These are phyloP conservation scores for Hozukius guyotensis DNA, from an alignment of 2,797 vertebrate species.

Conservation along the genomic window DNA sequence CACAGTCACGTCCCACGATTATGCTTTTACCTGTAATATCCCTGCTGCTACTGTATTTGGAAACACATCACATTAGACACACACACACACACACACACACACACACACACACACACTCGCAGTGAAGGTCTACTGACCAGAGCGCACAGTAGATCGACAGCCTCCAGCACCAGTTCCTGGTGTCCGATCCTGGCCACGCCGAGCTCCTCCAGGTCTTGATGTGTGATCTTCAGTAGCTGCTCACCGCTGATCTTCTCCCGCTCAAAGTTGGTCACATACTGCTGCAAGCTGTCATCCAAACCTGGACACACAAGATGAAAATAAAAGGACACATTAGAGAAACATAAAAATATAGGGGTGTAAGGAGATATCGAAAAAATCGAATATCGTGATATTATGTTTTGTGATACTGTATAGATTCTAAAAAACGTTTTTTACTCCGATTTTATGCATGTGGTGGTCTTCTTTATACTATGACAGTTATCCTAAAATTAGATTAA, in stretches of 20 bases:
- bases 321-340: not conserved
- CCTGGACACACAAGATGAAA: conserved; percentile 72
- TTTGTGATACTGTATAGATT: too few relatives aligned
- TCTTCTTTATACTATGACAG: too few relatives aligned
- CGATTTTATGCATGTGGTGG: too few relatives aligned
- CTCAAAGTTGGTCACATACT: conserved; percentile 94
- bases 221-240: conserved; percentile 94
- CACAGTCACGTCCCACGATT: too few relatives aligned
- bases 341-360: not conserved
- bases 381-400: too few relatives aligned
- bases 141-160: conserved; percentile 96
- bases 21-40: not conserved
- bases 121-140: conserved; percentile 86
- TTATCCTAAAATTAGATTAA: too few relatives aligned
- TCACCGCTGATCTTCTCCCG: conserved; percentile 96
- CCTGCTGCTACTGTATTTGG: not conserved
- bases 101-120: not conserved
- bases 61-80: not conserved
- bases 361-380: too few relatives aligned
- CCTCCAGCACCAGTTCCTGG: conserved; percentile 96
- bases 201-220: conserved; percentile 96
- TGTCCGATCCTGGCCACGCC: conserved; percentile 95
- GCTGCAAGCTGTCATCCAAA: conserved; percentile 94
- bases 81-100: too few relatives aligned
- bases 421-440: too few relatives aligned